Evolutionary conservation across 2,797 vertebrate species (phyloP).

Genomic region (Oceanodroma leucorhoa): DNA sequence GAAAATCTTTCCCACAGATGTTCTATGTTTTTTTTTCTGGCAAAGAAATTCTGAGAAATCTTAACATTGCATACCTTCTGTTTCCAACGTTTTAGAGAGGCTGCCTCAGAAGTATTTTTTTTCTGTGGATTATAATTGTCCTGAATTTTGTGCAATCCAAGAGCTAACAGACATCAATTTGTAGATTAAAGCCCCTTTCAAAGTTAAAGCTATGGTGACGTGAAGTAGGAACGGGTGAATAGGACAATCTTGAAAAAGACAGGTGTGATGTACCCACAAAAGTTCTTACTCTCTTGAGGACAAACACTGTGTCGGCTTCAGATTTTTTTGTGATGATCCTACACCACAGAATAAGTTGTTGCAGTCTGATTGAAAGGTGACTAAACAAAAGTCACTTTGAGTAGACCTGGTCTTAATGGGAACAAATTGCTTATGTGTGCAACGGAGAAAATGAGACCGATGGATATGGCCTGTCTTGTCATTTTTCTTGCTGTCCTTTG

Average conservation of each 20-base stretch:
- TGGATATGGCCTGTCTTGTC: not conserved
- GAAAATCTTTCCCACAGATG: not conserved
- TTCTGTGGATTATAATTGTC: not conserved
- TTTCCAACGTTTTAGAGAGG: not conserved
- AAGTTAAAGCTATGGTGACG: fast-evolving
- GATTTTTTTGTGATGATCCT: not conserved
- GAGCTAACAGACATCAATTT: not conserved
- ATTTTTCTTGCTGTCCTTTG: not conserved
- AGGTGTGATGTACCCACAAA: not conserved
- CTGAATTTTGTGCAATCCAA: not conserved
- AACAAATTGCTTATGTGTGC: not conserved
- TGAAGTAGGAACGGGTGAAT: fast-evolving
- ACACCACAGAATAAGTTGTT: not conserved
- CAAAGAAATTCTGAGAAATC: not conserved
- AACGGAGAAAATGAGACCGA: not conserved
- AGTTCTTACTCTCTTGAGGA: not conserved
- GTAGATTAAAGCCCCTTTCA: not conserved
- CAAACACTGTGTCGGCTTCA: not conserved
- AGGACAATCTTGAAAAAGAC: not conserved
- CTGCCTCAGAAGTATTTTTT: not conserved
- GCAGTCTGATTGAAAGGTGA: not conserved
- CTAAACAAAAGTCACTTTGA: not conserved
- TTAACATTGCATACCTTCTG: not conserved
- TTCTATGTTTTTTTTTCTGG: not conserved
- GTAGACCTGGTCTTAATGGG: not conserved